phyloP scores from a whole-genome alignment of 2,888 invertebrate species.

The Noctuana brunneofusca region DNA sequence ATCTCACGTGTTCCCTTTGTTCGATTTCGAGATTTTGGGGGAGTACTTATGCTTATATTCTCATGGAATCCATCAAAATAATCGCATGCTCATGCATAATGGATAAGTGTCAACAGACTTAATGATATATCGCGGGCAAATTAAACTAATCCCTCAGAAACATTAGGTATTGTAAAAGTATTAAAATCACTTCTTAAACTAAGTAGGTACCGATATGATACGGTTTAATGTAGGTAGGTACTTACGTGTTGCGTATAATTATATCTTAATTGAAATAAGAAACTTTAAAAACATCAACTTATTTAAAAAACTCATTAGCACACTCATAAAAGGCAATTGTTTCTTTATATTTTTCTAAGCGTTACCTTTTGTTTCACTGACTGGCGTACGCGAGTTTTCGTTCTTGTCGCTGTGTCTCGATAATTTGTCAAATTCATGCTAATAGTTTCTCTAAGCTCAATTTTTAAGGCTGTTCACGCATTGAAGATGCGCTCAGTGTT shows the following conservation, averaged over 20 bases:
- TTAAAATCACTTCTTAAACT: no score
- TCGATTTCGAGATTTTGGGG: constrained; percentile 80
- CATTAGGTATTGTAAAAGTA: neutral
- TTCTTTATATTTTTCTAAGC: constrained; percentile 67
- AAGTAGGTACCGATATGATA: no score
- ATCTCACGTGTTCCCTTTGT: constrained; percentile 79
- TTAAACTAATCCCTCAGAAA: constrained; percentile 2
- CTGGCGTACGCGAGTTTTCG: constrained; percentile 59
- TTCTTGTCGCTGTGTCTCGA: constrained; percentile 61
- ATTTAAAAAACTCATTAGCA: constrained; percentile 59
- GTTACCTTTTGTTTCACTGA: constrained; percentile 62
- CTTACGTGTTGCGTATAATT: neutral
- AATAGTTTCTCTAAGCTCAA: constrained; percentile 71
- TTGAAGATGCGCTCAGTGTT: constrained; percentile 57
- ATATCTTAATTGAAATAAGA: constrained; percentile 17
- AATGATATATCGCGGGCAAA: constrained; percentile 26
- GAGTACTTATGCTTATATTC: constrained; percentile 77
- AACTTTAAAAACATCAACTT: constrained; percentile 31
- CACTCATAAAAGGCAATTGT: constrained; percentile 74
- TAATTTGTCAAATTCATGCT: constrained; percentile 64
- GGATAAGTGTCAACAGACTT: constrained; percentile 73
- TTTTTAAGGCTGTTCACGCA: constrained; percentile 65
- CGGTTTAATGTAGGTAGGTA: neutral
- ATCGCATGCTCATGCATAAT: constrained; percentile 76
- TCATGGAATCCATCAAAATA: constrained; percentile 80